Conservation (phyloP, 2,888 invertebrate species). For the Epistrophe eligans region DNA sequence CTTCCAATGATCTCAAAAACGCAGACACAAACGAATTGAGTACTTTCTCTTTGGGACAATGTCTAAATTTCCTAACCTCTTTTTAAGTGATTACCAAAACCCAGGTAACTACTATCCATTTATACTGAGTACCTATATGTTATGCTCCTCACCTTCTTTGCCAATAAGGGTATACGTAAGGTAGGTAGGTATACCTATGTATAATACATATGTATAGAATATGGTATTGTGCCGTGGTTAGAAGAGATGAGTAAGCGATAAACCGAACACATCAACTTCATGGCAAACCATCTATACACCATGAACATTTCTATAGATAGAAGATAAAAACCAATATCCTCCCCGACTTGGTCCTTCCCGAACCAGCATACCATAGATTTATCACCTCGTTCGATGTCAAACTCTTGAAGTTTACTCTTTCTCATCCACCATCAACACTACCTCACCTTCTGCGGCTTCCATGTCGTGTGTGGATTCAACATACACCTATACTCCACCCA, state of each 20-base stretch:
- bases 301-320: constrained; percentile 22
- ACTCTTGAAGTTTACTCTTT: constrained; percentile 57
- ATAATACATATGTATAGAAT: background rate
- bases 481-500: constrained; percentile 6
- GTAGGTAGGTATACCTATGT: too few species aligned
- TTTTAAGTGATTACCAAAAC: constrained; percentile 61
- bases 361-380: constrained; percentile 59
- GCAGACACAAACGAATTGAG: background rate
- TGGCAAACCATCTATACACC: constrained; percentile 48
- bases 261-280: constrained; percentile 68
- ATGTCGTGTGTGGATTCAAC: constrained; percentile 5
- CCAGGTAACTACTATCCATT: constrained; percentile 48
- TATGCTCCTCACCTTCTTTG: constrained; percentile 45
- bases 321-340: constrained; percentile 63
- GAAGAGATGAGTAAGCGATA: constrained; percentile 63
- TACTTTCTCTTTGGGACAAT: constrained; percentile 21
- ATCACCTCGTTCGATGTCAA: constrained; percentile 73
- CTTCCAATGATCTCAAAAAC: background rate
- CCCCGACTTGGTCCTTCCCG: constrained; percentile 24
- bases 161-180: constrained; percentile 24
- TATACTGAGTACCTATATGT: constrained; percentile 15
- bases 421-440: background rate
- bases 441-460: background rate
- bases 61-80: constrained; percentile 34
- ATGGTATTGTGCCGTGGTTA: constrained; percentile 32